A percentile compares a stretch with the other conserved stretches of the same genome.
Evolutionary conservation across 1,140 invertebrate species (phyloP).

Genomic region (Cherax quadricarinatus): DNA sequence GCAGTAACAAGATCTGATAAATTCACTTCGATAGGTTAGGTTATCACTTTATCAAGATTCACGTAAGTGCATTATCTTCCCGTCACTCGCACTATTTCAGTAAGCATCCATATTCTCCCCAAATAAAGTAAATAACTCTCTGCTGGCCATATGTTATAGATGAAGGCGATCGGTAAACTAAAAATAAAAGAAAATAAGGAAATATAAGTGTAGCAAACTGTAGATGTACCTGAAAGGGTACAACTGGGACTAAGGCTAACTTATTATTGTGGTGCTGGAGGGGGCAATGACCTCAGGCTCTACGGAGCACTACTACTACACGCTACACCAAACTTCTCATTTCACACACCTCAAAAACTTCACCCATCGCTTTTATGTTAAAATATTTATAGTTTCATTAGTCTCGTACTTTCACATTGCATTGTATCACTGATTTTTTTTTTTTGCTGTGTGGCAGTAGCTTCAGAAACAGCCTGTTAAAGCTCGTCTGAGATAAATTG

Average conservation of each 20-base stretch:
- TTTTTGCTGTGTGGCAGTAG: too few species aligned
- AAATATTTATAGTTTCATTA: too few species aligned
- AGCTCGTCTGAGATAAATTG: not conserved
- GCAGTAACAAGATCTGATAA: not conserved
- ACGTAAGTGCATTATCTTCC: not conserved
- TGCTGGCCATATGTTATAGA: not conserved
- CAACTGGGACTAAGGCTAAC: constrained; percentile 3
- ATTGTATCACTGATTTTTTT: too few species aligned
- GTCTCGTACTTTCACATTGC: too few species aligned
- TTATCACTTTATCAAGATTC: not conserved
- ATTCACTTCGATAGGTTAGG: not conserved
- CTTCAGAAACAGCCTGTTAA: too few species aligned
- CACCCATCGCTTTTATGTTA: too few species aligned
- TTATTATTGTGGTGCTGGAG: constrained; percentile 2
- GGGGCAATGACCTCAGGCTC: constrained; percentile 1
- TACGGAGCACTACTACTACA: too few species aligned
- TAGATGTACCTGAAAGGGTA: not conserved
- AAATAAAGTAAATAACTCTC: not conserved
- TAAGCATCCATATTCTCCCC: not conserved
- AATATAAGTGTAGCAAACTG: not conserved
- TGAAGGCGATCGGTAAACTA: not conserved
- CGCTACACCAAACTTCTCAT: not conserved
- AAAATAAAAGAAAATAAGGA: not conserved
- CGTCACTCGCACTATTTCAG: not conserved
- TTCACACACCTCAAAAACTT: not conserved